Percentiles rank a stretch among this genome's conserved stretches.
phyloP scores from a whole-genome alignment of 2,113 vertebrate genomes.

The Anser cygnoides region DNA sequence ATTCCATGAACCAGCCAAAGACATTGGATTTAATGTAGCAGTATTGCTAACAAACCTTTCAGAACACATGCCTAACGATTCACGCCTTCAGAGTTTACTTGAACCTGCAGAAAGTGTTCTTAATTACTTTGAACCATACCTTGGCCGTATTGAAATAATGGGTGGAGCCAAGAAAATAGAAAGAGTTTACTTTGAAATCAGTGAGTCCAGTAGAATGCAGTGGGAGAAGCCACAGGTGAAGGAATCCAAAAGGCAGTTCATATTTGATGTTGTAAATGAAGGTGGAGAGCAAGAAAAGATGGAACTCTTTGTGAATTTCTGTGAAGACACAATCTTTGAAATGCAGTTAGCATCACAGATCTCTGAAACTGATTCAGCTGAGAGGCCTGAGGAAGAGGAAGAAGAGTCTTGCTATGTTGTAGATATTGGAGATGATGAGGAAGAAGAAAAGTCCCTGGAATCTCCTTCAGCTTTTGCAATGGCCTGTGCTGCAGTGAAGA shows the following conservation, averaged over 20 bases:
- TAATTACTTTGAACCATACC: conserved; percentile 94
- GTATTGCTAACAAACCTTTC: conserved; percentile 95
- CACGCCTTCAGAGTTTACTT: conserved; percentile 89
- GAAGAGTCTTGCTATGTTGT: conserved; percentile 74
- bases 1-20: conserved; percentile 96
- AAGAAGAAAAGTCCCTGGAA: conserved; percentile 81
- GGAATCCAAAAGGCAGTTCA: conserved; percentile 97
- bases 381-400: conserved; percentile 85
- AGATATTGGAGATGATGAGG: conserved; percentile 83
- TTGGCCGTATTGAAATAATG: conserved; percentile 98
- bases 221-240: conserved; percentile 99
- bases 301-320: conserved; percentile 99
- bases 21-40: conserved; percentile 97
- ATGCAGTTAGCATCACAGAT: conserved; percentile 98
- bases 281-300: conserved; percentile 99
- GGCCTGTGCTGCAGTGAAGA: conserved; percentile 87
- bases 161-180: conserved; percentile 97
- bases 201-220: conserved; percentile 94
- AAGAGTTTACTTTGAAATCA: conserved; percentile 98
- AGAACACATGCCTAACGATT: conserved; percentile 96
- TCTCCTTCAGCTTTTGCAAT: conserved; percentile 89
- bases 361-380: conserved; percentile 89
- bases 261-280: conserved; percentile 98
- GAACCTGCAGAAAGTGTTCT: conserved; percentile 93
- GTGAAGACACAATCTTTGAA: conserved; percentile 98